Evolutionary conservation across 2,113 vertebrate species (phyloP).

Genomic region (Picathartes gymnocephalus): DNA sequence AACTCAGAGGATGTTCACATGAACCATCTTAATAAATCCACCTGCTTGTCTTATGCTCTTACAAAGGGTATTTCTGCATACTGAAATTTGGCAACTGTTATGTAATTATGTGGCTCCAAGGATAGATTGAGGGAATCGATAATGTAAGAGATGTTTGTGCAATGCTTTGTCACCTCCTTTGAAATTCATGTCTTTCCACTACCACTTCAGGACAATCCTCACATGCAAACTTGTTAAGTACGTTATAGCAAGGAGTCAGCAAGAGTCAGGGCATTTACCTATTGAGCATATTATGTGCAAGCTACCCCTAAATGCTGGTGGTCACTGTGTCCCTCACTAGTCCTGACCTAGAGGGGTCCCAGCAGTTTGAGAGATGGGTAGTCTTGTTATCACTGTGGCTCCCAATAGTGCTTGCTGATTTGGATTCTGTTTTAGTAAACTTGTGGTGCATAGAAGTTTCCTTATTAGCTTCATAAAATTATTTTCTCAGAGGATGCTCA

Average conservation of each 20-base stretch:
- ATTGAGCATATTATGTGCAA: not conserved
- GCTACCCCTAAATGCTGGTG: not conserved
- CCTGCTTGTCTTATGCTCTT: not conserved
- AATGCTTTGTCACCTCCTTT: not conserved
- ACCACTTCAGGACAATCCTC: not conserved
- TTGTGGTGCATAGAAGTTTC: not conserved
- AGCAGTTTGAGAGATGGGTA: not conserved
- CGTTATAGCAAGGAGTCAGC: not conserved
- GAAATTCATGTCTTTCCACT: not conserved
- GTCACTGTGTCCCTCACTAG: not conserved
- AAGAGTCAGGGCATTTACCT: not conserved
- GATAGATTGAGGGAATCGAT: not conserved
- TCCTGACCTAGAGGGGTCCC: not conserved
- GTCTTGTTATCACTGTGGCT: not conserved
- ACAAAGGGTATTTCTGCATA: not conserved
- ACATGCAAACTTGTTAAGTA: not conserved
- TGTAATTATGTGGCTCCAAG: not conserved
- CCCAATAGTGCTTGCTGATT: not conserved
- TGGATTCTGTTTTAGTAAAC: not conserved
- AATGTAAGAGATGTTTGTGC: not conserved
- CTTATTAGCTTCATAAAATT: not conserved
- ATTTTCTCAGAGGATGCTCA: not conserved
- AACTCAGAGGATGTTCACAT: not conserved
- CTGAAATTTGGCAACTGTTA: not conserved
- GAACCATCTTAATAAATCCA: not conserved